Evolutionary conservation across 2,113 vertebrate genomes (phyloP), one percentile per base, ranked within the genome.

Genomic region (Ornithorhynchus anatinus): DNA sequence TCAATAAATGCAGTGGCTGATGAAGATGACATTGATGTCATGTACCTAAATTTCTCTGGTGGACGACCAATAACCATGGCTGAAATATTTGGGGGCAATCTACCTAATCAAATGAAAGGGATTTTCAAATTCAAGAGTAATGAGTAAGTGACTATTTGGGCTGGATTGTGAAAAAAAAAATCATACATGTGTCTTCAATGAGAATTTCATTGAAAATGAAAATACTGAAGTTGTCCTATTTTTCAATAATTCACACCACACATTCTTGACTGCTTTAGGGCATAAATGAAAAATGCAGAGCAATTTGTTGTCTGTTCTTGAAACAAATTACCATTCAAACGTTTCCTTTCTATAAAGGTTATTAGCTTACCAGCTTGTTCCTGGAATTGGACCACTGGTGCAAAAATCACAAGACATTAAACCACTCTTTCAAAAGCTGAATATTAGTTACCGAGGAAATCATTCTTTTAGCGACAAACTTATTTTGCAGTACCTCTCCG

Each of bases 291-390:
- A 74, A 61, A 29, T 69, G 56, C 50, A 19, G 3, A 89, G 64
- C 79, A 87, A 75, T 89, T 89, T 89, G 66, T 70, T 86, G 70
- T 78, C 79, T 80, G 53, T 77, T 88, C 50, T 82, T 84, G 79
- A 82, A 82, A 84, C 81, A 82, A 82, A 79, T 79, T 77, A 61
- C 69, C 38, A 48, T 85, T 85, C 91, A 87, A 91, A 84, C 84
- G 51, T 59, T 77, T 70, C 61, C 20, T 82, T 84, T 89, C 71
- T 67, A 45, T 72, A 69, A 83, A 78, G 51, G 69, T 82, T 86
- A 77, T 90, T 80, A 65, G 73, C 77, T 89, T 81, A 40, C 56
- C 73, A 58, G 56, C 75, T 79, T 54, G 42, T 86, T 83, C 61
- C 69, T 81, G 65, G 66, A 74, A 78, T 76, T 67, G 80, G 61